Conservation (phyloP, 2,888 invertebrate species). For the Oscheius onirici region DNA sequence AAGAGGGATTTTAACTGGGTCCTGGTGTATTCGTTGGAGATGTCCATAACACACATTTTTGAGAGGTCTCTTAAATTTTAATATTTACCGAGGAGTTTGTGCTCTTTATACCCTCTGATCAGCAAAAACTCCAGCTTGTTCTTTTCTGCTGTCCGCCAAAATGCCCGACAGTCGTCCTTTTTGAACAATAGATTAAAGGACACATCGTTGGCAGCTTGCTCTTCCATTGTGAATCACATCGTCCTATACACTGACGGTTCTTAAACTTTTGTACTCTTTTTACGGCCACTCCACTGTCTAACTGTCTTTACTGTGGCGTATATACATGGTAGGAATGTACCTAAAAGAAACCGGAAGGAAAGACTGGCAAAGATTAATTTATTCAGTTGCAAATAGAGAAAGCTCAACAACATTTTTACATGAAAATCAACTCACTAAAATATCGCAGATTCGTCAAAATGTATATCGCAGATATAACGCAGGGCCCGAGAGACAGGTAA, state of each 20-base stretch:
- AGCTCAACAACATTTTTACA: too few relatives aligned
- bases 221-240: too few relatives aligned
- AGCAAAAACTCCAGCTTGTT: constrained; percentile 13
- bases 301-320: too few relatives aligned
- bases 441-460: not conserved
- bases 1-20: constrained; percentile 1
- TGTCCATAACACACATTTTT: constrained; percentile 12
- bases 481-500: not conserved
- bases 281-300: too few relatives aligned
- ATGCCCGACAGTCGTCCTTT: constrained; percentile 3
- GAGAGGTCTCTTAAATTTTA: not conserved
- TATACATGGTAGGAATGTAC: too few relatives aligned
- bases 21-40: not conserved
- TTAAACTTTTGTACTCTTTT: too few relatives aligned
- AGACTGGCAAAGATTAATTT: too few relatives aligned
- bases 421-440: not conserved
- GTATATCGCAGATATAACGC: not conserved
- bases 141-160: not conserved
- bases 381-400: too few relatives aligned
- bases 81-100: not conserved
- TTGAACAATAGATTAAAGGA: constrained; percentile 2
- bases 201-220: not conserved
- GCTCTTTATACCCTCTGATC: constrained; percentile 12
- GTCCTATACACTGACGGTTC: too few relatives aligned
- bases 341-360: too few relatives aligned